A percentile compares a stretch with the other conserved stretches of the same genome.
Evolutionary conservation across 2,888 invertebrate genomes (phyloP).

Genomic region (Tetranychus truncatus): DNA sequence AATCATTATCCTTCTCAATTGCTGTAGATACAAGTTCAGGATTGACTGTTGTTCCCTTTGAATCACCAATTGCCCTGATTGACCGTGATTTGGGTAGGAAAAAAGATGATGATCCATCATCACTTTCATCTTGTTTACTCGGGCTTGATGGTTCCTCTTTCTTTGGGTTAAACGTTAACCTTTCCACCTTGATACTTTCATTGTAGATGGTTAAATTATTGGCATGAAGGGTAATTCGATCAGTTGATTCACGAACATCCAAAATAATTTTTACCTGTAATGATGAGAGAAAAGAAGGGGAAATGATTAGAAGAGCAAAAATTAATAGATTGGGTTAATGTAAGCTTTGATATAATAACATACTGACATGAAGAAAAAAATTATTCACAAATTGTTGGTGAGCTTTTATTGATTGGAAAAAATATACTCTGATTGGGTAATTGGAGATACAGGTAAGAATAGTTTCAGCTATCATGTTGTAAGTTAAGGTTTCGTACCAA

Average conservation of each 20-base stretch:
- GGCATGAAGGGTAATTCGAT: slow-evolving; percentile 54
- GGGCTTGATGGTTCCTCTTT: background rate
- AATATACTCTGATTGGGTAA: background rate
- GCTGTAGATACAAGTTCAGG: background rate
- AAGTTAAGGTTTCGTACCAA: too few relatives aligned
- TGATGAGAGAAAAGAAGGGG: background rate
- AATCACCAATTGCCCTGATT: background rate
- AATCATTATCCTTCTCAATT: slow-evolving; percentile 37
- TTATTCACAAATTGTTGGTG: background rate
- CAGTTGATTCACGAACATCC: slow-evolving; percentile 43
- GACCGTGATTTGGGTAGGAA: background rate
- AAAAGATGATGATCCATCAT: background rate
- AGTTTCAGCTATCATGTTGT: too few relatives aligned
- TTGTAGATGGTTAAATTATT: slow-evolving; percentile 47
- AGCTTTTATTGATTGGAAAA: background rate
- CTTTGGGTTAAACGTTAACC: background rate
- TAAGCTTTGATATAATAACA: too few relatives aligned
- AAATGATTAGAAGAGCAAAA: background rate
- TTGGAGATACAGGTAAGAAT: background rate
- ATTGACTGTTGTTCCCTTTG: background rate
- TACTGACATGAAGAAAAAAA: too few relatives aligned
- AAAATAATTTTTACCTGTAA: slow-evolving; percentile 32
- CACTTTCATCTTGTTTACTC: background rate
- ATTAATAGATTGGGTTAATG: too few relatives aligned
- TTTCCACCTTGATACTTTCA: slow-evolving; percentile 35